Base-by-base conservation (phyloP, 2,888 invertebrate species). In the Neoscelio sp. region DNA sequence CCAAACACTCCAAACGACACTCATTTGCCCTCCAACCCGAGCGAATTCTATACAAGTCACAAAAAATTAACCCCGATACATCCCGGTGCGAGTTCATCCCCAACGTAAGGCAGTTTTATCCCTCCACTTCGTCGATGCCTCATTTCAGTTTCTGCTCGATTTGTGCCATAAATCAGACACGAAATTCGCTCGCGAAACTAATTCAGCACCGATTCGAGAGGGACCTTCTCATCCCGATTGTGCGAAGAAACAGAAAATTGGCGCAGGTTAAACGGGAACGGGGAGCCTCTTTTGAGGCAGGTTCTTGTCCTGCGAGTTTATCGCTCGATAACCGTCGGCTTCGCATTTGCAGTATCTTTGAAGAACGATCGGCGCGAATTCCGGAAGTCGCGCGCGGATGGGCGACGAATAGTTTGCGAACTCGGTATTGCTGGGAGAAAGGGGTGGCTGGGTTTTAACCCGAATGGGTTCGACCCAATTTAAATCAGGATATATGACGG, bases 401-500 rank as follows among this genome's bases (percentile, higher is more conserved):
- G 26, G 42, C 78, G 71, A 81, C 81, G 81, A 82, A 82, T 84
- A 84, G 84, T 85, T 86, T 78, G 84, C 78, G 77, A 84, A 85
- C 75, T 86, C 75, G 65, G 82, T 73, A 77, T 70, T 68, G 56
- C 54, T 20, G 50, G 30, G 54, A 17, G 40, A 23, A 46, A 30
- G 65, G 30, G 28, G 30, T 30, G 28, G 33, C 2, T 8, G 20
- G 17, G 18, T 17, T 23, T 44, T 38, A 30, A 44, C 10, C 50
- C 23, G 44, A 68, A 33, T 52, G 13, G 54, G 48, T 71, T 68
- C 84, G 82, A 86, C 83, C 85, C 84, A 85, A 86, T 88, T 88
- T 85, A 85, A 87, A 86, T 87, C 84, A 84, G 82, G 82, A 85
- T 85, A 82, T 86, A 85, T 84, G 82, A 83, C 78, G 80, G 82